Conservation (phyloP, 2,113 vertebrate genomes). For the Archocentrus centrarchus region DNA sequence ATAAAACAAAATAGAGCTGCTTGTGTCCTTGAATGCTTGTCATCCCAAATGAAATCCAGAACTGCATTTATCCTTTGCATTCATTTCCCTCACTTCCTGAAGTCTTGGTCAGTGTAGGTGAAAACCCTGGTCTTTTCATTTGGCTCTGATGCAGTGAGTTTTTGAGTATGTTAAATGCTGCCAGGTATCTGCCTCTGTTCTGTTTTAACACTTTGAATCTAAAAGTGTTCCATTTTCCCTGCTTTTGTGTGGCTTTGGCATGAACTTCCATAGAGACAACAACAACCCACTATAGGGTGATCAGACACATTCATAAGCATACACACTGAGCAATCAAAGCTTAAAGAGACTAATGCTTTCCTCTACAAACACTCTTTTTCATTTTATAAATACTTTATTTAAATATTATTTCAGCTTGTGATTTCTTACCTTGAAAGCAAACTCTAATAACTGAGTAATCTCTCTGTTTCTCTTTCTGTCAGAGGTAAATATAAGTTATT, state of each 20-base stretch:
- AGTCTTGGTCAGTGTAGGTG: background rate
- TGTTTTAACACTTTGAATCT: too few relatives aligned
- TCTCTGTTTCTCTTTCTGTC: slow-evolving; percentile 18
- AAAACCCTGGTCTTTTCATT: background rate
- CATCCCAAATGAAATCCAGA: background rate
- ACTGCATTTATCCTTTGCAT: background rate
- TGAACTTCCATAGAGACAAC: background rate
- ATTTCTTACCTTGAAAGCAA: slow-evolving; percentile 52
- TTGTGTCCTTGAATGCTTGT: background rate
- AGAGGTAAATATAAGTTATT: slow-evolving; percentile 56
- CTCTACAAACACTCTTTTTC: background rate
- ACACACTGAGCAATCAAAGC: slow-evolving; percentile 12
- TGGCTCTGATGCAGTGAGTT: background rate
- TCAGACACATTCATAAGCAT: background rate
- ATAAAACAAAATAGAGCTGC: background rate
- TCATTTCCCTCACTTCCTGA: background rate
- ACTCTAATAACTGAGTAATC: slow-evolving; percentile 27
- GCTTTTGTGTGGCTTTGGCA: background rate
- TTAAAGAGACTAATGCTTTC: slow-evolving; percentile 38
- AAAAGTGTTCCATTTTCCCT: too few relatives aligned
- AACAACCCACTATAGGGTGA: background rate
- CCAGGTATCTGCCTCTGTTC: background rate
- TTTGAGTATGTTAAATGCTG: background rate
- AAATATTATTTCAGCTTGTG: slow-evolving; percentile 67
- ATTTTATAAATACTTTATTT: slow-evolving; percentile 71